A percentile compares a stretch with the other conserved stretches of the same genome.
Evolutionary conservation across 2,113 vertebrate species (phyloP).

Genomic region (Leucopsar rothschildi): DNA sequence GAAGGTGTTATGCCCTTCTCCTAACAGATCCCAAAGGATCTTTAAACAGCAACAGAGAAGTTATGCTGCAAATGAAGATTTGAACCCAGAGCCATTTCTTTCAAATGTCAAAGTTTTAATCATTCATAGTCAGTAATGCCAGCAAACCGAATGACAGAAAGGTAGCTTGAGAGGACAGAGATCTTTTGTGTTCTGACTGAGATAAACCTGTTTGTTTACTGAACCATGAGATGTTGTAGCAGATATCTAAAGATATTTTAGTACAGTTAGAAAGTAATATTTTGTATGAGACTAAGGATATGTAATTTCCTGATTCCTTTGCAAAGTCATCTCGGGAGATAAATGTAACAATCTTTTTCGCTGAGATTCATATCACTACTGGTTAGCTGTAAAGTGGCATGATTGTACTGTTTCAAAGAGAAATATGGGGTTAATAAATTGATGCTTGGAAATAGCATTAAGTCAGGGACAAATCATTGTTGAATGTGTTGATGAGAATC

Average conservation of each 20-base stretch:
- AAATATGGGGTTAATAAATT: not conserved
- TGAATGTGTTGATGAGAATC: not conserved
- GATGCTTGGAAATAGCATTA: not conserved
- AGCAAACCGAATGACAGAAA: not conserved
- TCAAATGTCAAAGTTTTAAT: not conserved
- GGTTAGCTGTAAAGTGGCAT: not conserved
- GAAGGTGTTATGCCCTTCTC: not conserved
- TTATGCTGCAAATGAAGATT: not conserved
- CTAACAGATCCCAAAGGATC: not conserved
- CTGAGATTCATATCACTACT: not conserved
- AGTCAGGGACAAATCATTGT: not conserved
- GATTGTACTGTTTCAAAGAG: not conserved
- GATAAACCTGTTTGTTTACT: slow-evolving; percentile 7
- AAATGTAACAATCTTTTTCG: not conserved
- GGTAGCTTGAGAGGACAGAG: not conserved
- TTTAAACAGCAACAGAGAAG: not conserved
- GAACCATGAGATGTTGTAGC: not conserved
- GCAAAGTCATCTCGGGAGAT: not conserved
- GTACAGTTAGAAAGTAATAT: not conserved
- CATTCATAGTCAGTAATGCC: not conserved
- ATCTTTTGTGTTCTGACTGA: not conserved
- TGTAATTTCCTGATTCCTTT: not conserved
- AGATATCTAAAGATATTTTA: not conserved
- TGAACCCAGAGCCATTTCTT: not conserved
- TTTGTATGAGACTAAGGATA: not conserved